Base-by-base conservation (phyloP, 1,140 invertebrate species). In the Melanaphis sacchari region DNA sequence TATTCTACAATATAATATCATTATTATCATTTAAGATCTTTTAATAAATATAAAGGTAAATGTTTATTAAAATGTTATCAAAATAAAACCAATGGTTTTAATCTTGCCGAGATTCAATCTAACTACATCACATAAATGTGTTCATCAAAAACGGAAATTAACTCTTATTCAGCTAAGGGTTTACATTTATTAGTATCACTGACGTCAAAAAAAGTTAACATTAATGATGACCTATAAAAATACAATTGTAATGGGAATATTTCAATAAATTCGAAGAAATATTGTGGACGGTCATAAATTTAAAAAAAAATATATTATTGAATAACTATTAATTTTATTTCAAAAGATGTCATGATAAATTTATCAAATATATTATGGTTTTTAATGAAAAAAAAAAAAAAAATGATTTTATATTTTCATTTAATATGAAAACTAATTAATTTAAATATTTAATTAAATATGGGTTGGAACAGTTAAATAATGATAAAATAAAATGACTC, bases 61-160 rank as follows among this genome's bases (percentile, higher is more conserved):
- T 18, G 18, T n/a, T 76, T 76, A 36, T 76, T 76, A 76, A 76
- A 76, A 76, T 76, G 4, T 76, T 76, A 76, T 76, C 31, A n/a
- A 76, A 76, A 76, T 76, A 76, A 76, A 76, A 76, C 31, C 31
- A 1, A n/a, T 18, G 11, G 15, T 76, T 76, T 76, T 76, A 76
- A 76, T n/a, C 59, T 76, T 18, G 0, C 59, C 36, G n/a, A 76
- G 15, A 76, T 18, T 76, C 59, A 76, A n/a, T 76, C 59, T 76
- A n/a, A 36, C n/a, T n/a, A 76, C 36, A n/a, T 15, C 59, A n/a
- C 59, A 76, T n/a, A n/a, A 76, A 76, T 76, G 31, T 66, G 31
- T 76, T 76, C 59, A 76, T n/a, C n/a, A 76, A n/a, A 18, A 76
- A 76, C 59, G 59, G 59, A 76, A 76, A 76, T 76, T 76, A 76